Base-by-base conservation (phyloP, 1,140 invertebrate genomes). In the Papilio polytes region DNA sequence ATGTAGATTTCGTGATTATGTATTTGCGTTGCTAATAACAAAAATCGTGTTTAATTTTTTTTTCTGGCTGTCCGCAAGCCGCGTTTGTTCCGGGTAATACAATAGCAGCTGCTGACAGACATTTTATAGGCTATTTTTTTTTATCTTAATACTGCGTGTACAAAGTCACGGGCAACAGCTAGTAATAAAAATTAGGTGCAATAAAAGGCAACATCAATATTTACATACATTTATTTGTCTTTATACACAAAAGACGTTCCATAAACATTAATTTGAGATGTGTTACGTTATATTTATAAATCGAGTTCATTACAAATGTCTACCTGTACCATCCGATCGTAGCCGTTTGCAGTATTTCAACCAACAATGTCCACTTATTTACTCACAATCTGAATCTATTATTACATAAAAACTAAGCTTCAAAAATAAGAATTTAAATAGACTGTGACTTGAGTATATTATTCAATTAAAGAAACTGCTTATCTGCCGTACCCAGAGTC, bases 191-290 rank as follows among this genome's bases (percentile, higher is more conserved):
- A n/a, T 59, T 22, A n/a, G 18, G 20, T 10, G 63, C 36, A 86
- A 87, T 81, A 80, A 85, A 78, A 80, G 18, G 7, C 74, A 80
- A 59, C 44, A 48, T 22, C n/a, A 78, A 85, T 84, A 85, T 84
- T 85, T 90, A 91, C 89, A 87, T 90, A 91, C 89, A 90, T 91
- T 88, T 91, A 91, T 89, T 91, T 85, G 87, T 90, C 86, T 91
- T 86, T 87, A 88, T 86, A 87, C 82, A 83, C 78, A 81, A 82
- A 81, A 85, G 81, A 77, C 80, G 83, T 85, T 77, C n/a, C 53
- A 77, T 74, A 86, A 78, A 85, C 80, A 80, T 59, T 80, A 78
- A 82, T 76, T 82, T 82, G 83, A 85, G 82, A 83, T 83, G 78
- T 79, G 79, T 81, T 70, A 80, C 72, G 80, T 56, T 82, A 78